phyloP scores from a whole-genome alignment of 2,113 vertebrate genomes.

The Rhodinocichla rosea region DNA sequence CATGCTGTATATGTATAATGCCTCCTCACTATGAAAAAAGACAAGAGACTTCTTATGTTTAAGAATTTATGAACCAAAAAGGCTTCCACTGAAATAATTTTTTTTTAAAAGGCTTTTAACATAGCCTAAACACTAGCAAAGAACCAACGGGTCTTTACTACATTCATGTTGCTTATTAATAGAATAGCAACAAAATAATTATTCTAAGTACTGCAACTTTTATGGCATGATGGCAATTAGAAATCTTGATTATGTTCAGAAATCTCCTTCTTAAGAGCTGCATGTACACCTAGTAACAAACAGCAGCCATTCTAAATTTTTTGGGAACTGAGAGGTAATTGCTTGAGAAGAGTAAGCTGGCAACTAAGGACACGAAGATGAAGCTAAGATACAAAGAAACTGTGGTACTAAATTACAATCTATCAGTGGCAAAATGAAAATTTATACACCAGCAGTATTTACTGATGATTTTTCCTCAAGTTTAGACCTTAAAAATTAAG shows the following conservation, averaged over 20 bases:
- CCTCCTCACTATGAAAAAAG: background rate
- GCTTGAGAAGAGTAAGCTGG: background rate
- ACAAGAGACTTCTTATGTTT: background rate
- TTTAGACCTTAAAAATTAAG: background rate
- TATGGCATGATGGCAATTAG: background rate
- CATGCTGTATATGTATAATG: background rate
- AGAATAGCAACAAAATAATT: background rate
- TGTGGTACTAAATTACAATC: background rate
- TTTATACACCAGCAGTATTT: background rate
- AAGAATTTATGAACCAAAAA: background rate
- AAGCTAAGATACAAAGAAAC: background rate
- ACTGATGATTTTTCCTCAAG: background rate
- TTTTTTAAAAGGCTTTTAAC: background rate
- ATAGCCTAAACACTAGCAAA: background rate
- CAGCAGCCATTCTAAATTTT: background rate
- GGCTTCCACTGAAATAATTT: background rate
- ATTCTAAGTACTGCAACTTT: background rate
- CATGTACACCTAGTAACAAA: background rate
- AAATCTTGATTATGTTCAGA: background rate
- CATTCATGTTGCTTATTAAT: background rate
- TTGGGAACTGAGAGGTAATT: background rate
- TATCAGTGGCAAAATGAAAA: background rate
- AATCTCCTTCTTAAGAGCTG: background rate
- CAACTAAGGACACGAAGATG: background rate
- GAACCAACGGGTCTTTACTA: background rate